These are phyloP conservation scores for Carcharodon carcharias DNA, from an alignment of 2,797 vertebrate genomes.

Conservation along the genomic window DNA sequence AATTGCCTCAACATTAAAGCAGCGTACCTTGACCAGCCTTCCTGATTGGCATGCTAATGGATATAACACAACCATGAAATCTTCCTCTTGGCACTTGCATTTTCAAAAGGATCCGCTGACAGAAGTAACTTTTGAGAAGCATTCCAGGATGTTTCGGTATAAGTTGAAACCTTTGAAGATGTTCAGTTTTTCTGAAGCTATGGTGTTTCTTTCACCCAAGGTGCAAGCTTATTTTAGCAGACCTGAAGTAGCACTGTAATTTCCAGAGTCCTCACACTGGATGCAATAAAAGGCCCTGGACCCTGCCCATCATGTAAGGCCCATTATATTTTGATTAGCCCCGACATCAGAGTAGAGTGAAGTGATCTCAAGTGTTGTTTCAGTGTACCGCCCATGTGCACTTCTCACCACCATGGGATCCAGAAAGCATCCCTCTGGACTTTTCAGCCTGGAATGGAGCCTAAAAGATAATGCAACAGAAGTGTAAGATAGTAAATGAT, in stretches of 20 bases:
- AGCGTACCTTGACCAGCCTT: not conserved
- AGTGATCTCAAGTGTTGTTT: not conserved
- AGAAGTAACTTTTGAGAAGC: not conserved
- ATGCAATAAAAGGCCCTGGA: not conserved
- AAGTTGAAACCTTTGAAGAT: not conserved
- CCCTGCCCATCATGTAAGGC: not conserved
- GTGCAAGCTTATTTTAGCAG: not conserved
- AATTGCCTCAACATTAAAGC: not conserved
- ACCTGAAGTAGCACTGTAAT: not conserved
- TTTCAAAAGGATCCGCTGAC: not conserved
- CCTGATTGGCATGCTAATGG: not conserved
- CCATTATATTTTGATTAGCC: not conserved
- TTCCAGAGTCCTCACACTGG: not conserved
- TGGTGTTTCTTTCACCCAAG: not conserved
- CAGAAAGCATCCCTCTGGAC: not conserved
- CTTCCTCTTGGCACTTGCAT: not conserved
- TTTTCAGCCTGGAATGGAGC: not conserved
- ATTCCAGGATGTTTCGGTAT: not conserved
- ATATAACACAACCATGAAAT: not conserved
- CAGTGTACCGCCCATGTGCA: not conserved
- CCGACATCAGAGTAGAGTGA: not conserved
- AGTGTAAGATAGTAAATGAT: not conserved
- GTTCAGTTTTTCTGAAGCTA: not conserved
- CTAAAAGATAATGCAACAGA: not conserved
- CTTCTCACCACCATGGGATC: not conserved